Conservation (phyloP, 2,888 invertebrate species). For the Erebia ligea region DNA sequence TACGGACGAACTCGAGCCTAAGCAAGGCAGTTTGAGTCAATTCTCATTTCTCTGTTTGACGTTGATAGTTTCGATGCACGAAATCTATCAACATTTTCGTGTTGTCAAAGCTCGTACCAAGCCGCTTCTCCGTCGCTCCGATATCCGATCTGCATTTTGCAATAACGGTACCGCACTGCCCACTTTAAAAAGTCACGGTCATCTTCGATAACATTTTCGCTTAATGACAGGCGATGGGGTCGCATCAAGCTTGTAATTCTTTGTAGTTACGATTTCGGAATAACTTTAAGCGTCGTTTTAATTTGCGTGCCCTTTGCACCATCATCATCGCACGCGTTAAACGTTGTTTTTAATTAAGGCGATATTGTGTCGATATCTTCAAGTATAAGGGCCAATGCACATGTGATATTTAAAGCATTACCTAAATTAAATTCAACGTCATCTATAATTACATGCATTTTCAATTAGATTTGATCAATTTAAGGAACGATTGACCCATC, state of each 20-base stretch:
- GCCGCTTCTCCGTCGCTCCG: slow-evolving; percentile 61
- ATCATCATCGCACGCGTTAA: slow-evolving; percentile 19
- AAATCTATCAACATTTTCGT: background rate
- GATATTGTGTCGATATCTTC: background rate
- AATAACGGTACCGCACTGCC: slow-evolving; percentile 64
- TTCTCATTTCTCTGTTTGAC: no score
- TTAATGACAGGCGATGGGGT: slow-evolving; percentile 48
- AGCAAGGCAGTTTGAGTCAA: no score
- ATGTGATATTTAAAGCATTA: background rate
- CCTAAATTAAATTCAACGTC: no score
- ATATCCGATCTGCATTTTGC: slow-evolving; percentile 61
- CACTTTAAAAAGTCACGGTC: slow-evolving; percentile 52
- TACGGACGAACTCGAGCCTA: background rate
- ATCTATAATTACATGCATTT: no score
- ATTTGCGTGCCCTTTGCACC: slow-evolving; percentile 34
- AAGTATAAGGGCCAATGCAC: background rate
- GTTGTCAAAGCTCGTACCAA: background rate
- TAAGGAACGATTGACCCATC: background rate
- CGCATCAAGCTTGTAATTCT: slow-evolving; percentile 43
- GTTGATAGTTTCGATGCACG: background rate
- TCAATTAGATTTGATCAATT: background rate
- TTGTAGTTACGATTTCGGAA: slow-evolving; percentile 40
- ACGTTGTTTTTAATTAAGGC: background rate
- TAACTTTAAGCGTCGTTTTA: slow-evolving; percentile 36
- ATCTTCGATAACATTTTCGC: slow-evolving; percentile 45